Evolutionary conservation across 2,113 vertebrate species (phyloP), one percentile per base, ranked within the genome.

Genomic region (Laterallus jamaicensis): DNA sequence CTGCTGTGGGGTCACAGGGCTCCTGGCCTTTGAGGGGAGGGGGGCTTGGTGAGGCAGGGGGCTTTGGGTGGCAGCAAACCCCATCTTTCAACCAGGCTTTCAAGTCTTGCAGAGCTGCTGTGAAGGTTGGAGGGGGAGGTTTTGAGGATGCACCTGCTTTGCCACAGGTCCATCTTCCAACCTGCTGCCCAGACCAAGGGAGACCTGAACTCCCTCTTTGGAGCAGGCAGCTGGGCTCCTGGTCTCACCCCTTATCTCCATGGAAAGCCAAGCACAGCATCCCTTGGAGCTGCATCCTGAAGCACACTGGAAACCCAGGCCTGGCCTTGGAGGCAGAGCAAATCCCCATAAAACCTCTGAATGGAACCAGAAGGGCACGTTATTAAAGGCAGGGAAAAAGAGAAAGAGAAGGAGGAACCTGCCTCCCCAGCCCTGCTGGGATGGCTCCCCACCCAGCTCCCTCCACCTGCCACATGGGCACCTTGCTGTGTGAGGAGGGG

Each of bases 301-400:
- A 37, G 59, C 68, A 83, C 3, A 4, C 73, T 84, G 78, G 62
- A 80, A 86, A 78, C 39, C 70, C 64, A 39, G 88, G n/a, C 86
- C 80, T 88, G 66, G 88, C 69, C 80, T 73, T 18, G 58, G 63
- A 91, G 52, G 83, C 93, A 59, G 56, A 87, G 40, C 66, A 81
- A 93, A 90, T 56, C 67, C 73, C 55, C 70, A 56, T 94, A 91
- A 96, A 95, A 93, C 24, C 75, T 47, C 26, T 89, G 92, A 92
- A 91, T 85, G 75, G 92, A 94, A 97, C 93, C 95, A 96, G 96
- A 85, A 94, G 87, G 69, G 70, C 7, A 3, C 39, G 40, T 58
- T 88, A 76, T 90, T 90, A 25, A 63, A 47, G 3, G 37, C 21
- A 66, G 20, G 20, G 35, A 35, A 4, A 29, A 20, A 52, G 16